A percentile compares a stretch with the other conserved stretches of the same genome.
Conservation (phyloP, 2,113 vertebrate species). For the Centropus bengalensis region DNA sequence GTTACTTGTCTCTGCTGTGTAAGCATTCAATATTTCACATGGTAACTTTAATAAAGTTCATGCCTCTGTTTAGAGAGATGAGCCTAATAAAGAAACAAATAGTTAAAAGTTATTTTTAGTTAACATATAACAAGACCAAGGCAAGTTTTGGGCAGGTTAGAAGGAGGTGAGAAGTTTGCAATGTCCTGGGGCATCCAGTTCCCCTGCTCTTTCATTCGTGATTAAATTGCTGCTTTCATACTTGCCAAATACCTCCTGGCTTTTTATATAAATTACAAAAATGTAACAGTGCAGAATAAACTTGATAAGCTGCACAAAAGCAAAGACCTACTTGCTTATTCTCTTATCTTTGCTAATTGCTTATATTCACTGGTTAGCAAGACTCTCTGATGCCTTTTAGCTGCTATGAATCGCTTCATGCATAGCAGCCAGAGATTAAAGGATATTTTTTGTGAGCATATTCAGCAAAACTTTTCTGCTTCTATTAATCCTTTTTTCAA, state of each 20-base stretch:
- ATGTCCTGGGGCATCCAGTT: conserved; percentile 30
- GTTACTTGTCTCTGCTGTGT: conserved; percentile 39
- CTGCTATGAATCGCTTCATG: neutral
- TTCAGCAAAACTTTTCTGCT: neutral
- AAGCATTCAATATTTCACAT: conserved; percentile 20
- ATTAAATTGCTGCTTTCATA: conserved; percentile 49
- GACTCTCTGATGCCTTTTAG: neutral
- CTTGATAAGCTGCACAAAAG: conserved; percentile 6
- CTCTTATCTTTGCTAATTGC: conserved; percentile 20
- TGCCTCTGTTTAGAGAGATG: neutral
- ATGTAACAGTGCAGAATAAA: conserved; percentile 18
- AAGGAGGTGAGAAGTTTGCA: conserved; percentile 36
- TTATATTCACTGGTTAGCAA: neutral
- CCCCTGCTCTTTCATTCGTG: neutral
- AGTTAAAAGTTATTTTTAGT: conserved; percentile 44
- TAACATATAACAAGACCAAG: neutral
- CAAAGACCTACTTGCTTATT: neutral
- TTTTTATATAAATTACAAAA: conserved; percentile 37
- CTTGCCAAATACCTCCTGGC: conserved; percentile 49
- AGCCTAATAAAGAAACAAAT: conserved; percentile 17
- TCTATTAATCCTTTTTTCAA: neutral
- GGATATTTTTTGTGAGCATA: neutral
- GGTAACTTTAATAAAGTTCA: conserved; percentile 16
- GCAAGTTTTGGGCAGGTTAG: conserved; percentile 50
- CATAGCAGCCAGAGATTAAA: neutral